phyloP scores from a whole-genome alignment of 2,113 vertebrate species.

The Asarcornis scutulata region DNA sequence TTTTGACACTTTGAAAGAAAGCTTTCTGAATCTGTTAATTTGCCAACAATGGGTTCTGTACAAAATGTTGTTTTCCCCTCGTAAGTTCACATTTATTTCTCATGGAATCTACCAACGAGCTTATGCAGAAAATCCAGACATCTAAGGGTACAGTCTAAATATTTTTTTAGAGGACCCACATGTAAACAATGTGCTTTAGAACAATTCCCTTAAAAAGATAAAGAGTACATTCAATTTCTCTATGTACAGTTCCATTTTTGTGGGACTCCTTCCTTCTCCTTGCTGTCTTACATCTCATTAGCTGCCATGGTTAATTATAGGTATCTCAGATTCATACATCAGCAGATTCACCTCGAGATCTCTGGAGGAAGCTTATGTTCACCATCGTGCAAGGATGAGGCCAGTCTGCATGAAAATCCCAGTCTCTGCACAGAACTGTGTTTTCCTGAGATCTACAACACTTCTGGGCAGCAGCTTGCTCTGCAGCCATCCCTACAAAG shows the following conservation, averaged over 20 bases:
- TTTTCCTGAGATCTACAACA: background rate
- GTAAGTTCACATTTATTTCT: background rate
- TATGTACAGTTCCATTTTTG: background rate
- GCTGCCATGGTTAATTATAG: background rate
- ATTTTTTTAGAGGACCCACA: background rate
- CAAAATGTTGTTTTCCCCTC: constrained; percentile 1
- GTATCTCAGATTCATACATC: background rate
- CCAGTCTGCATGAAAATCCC: background rate
- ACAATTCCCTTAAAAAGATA: background rate
- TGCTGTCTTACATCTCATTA: background rate
- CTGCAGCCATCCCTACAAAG: background rate
- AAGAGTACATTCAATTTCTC: background rate
- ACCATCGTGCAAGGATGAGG: background rate
- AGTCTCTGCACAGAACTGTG: background rate
- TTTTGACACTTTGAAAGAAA: background rate
- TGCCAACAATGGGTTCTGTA: constrained; percentile 32
- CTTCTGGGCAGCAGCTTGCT: rapidly evolving
- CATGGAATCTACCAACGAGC: background rate
- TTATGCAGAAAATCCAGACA: background rate
- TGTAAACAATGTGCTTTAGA: background rate
- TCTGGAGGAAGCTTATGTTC: background rate
- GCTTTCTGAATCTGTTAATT: background rate
- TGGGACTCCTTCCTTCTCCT: background rate
- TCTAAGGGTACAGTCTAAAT: background rate
- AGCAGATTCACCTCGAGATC: background rate